These are phyloP conservation scores for Crocallis elinguaria DNA, from an alignment of 2,888 invertebrate genomes.

Conservation along the genomic window DNA sequence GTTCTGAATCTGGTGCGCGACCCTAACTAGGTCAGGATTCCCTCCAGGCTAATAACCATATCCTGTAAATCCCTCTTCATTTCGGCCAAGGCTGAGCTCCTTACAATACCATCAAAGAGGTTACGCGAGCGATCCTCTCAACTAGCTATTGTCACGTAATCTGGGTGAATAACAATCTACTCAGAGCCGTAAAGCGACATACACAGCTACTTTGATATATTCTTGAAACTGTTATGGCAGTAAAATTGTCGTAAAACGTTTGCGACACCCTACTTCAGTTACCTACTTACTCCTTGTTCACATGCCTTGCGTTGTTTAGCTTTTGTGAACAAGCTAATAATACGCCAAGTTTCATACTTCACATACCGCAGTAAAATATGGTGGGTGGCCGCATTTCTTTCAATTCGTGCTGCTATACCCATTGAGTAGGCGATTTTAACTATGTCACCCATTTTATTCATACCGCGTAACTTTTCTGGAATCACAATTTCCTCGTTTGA, in stretches of 20 bases:
- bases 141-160: constrained; percentile 34
- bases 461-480: too few species aligned
- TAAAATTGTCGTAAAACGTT: constrained; percentile 19
- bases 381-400: too few species aligned
- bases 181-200: background rate
- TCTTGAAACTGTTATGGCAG: constrained; percentile 2
- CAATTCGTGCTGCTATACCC: too few species aligned
- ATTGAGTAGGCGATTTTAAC: background rate
- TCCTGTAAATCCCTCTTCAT: constrained; percentile 17
- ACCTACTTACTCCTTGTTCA: constrained; percentile 6
- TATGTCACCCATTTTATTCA: background rate
- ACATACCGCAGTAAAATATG: background rate
- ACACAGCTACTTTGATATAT: background rate
- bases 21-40: constrained; percentile 13
- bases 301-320: background rate
- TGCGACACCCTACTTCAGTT: constrained; percentile 1
- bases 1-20: background rate
- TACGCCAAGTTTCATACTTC: background rate
- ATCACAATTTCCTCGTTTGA: too few species aligned
- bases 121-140: constrained; percentile 19
- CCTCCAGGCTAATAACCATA: constrained; percentile 2
- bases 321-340: background rate
- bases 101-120: constrained; percentile 21
- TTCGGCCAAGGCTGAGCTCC: constrained; percentile 28
- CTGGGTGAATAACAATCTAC: constrained; percentile 18